Percentiles rank a stretch among this genome's conserved stretches.
phyloP scores from a whole-genome alignment of 1,140 invertebrate genomes.

The Drosophila pseudoananassae region DNA sequence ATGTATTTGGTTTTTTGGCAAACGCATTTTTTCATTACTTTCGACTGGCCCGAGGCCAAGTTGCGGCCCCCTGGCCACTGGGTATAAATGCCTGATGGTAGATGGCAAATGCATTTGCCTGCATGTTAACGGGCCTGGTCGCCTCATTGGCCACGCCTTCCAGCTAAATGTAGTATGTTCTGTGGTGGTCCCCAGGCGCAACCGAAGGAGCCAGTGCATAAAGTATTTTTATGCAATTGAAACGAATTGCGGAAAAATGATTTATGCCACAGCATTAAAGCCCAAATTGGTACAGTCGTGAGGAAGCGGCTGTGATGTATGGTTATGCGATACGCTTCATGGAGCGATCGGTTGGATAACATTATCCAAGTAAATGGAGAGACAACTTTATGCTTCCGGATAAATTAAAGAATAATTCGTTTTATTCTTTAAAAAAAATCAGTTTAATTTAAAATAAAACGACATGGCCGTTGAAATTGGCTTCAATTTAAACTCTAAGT shows the following conservation, averaged over 20 bases:
- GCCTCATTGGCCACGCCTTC: conserved; percentile 62
- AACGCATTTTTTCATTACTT: conserved; percentile 82
- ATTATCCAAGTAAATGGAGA: conserved; percentile 36
- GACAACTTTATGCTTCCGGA: neutral
- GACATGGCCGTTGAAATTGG: too few species aligned
- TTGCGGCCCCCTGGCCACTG: conserved; percentile 23
- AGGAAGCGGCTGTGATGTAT: conserved; percentile 49
- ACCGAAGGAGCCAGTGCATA: conserved; percentile 36
- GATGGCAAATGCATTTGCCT: conserved; percentile 71
- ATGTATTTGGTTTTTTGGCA: conserved; percentile 69
- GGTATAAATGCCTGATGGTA: conserved; percentile 55
- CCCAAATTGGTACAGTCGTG: conserved; percentile 63
- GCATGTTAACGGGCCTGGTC: conserved; percentile 54
- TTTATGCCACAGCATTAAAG: conserved; percentile 76
- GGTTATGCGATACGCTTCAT: conserved; percentile 44
- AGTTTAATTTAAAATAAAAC: too few species aligned
- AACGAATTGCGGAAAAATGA: conserved; percentile 72
- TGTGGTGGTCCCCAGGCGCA: neutral
- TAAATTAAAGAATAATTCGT: neutral
- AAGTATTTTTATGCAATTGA: conserved; percentile 79
- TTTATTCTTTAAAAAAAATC: too few species aligned
- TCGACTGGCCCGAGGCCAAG: conserved; percentile 70
- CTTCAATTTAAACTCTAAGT: too few species aligned
- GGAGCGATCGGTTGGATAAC: conserved; percentile 20
- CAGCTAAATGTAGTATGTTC: conserved; percentile 29